A percentile compares a stretch with the other conserved stretches of the same genome.
These are phyloP conservation scores for Lutjanus erythropterus DNA, from an alignment of 2,113 vertebrate genomes.

Conservation along the genomic window DNA sequence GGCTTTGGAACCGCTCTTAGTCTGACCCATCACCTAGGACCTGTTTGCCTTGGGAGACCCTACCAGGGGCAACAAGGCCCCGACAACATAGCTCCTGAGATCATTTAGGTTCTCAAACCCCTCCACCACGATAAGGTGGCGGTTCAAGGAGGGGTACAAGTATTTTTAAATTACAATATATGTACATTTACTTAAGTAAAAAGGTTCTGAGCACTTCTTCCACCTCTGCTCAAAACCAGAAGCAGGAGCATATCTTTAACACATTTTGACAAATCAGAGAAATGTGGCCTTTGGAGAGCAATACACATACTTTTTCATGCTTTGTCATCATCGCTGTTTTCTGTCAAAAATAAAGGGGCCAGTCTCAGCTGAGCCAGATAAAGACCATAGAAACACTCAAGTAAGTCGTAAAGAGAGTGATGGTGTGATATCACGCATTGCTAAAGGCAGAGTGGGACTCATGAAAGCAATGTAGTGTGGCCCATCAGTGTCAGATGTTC, in stretches of 20 bases:
- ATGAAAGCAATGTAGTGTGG: not conserved
- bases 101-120: too few species aligned
- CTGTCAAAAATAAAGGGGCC: not conserved
- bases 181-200: too few species aligned
- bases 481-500: not conserved
- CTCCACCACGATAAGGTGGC: too few species aligned
- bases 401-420: not conserved
- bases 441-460: not conserved
- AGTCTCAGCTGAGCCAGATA: not conserved
- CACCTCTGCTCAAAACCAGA: not conserved
- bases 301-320: not conserved
- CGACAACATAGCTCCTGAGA: too few species aligned
- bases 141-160: too few species aligned
- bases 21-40: too few species aligned
- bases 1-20: too few species aligned
- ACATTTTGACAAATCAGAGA: conserved; percentile 3
- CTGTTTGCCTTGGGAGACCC: too few species aligned
- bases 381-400: not conserved
- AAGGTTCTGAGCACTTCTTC: not conserved
- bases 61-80: too few species aligned
- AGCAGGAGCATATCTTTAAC: not conserved
- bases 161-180: too few species aligned
- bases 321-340: not conserved
- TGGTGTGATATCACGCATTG: not conserved
- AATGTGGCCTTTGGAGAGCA: not conserved